phyloP scores from a whole-genome alignment of 2,113 vertebrate genomes.

The Neolamprologus falcicula region DNA sequence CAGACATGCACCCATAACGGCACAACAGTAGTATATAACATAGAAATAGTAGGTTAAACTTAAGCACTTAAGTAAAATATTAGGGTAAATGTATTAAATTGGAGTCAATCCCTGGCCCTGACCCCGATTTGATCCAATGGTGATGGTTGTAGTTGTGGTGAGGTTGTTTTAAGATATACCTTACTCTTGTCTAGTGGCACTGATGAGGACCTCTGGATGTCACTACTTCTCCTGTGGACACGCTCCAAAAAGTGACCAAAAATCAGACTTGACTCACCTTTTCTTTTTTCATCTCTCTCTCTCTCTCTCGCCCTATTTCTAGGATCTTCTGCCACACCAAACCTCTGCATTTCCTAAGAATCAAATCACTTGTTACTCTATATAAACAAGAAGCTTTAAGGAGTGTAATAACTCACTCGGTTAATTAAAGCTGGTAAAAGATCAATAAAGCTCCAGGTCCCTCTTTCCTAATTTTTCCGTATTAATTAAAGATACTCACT shows the following conservation, averaged over 20 bases:
- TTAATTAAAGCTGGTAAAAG: conserved; percentile 54
- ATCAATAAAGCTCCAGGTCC: conserved; percentile 50
- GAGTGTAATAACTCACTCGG: conserved; percentile 33
- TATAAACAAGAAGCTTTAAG: conserved; percentile 8
- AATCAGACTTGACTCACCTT: not conserved
- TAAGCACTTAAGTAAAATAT: not conserved
- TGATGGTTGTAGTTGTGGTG: not conserved
- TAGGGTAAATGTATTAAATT: not conserved
- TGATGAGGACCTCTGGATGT: not conserved
- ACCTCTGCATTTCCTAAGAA: not conserved
- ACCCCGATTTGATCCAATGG: not conserved
- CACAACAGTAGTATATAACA: not conserved
- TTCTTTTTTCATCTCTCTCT: not conserved
- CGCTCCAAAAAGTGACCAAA: not conserved
- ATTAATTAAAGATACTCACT: conserved; percentile 57
- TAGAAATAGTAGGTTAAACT: not conserved
- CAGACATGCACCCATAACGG: too few relatives aligned
- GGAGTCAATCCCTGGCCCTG: not conserved
- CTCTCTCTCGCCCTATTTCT: not conserved
- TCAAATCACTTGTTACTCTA: not conserved
- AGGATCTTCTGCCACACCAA: not conserved
- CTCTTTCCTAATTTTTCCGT: conserved; percentile 31
- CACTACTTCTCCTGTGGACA: not conserved
- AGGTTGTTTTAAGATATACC: not conserved
- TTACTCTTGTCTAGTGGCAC: not conserved